Base-by-base conservation (phyloP, 2,797 vertebrate species). In the Cirrhinus mrigala region DNA sequence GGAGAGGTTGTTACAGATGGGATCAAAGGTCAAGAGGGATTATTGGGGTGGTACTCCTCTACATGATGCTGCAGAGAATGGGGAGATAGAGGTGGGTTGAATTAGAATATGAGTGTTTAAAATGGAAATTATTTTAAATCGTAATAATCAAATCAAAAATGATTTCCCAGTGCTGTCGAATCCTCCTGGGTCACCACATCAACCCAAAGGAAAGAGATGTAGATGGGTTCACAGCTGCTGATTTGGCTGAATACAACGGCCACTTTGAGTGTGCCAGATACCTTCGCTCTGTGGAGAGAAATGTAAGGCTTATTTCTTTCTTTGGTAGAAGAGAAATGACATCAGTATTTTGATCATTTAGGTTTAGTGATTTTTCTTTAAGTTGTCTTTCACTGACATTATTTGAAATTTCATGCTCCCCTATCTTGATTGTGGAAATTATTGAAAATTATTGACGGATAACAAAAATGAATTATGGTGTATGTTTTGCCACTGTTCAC, bases 21-120 rank as follows among this genome's bases (percentile, higher is more conserved):
- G 96, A 8, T 94, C 95, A 85, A 94, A 94, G 71, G 86, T 97
- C 87, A 89, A 92, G 68, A 93, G 91, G 76, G 96, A 97, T 85
- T 92, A 94, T 87, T 97, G 96, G 96, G 96, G 96, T 4, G 96
- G 96, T 56, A 97, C 96, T 1, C 96, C 96, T 1, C 94, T 97
- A 44, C 97, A 97, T 10, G 96, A 98, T 9, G 96, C 96, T 4
- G 96, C 97, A 1, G 96, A 97, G 90, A 97, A 96, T 0, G 96
- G 96, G 73, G 95, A 96, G 84, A 77, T 95, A 88, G 94, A 97
- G 96, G 96, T 97, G 56, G 4, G 74, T 37, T 56, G 18, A 29
- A 60, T 73, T 82, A 71, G 20, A 22, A 37, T 40, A 1, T 0
- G 24, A 66, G 33, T 52, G 40, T 56, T 3, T 24, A 37, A 62